Evolutionary conservation across 2,113 vertebrate species (phyloP), one percentile per base, ranked within the genome.

Genomic region (Lates calcarifer): DNA sequence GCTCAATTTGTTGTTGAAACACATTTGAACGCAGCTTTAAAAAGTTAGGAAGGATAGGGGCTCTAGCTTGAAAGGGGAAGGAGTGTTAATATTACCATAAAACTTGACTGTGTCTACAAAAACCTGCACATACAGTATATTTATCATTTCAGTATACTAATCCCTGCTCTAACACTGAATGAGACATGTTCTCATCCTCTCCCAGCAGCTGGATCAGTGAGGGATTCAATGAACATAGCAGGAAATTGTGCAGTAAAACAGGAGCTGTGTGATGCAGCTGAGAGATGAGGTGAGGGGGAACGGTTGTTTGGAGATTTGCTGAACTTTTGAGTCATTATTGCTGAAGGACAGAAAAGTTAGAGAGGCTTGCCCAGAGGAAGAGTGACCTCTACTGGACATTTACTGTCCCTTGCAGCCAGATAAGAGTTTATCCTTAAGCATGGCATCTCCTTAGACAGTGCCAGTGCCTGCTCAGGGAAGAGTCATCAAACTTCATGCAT

Each of bases 321-420:
- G 0, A n/a, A 41, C 3, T 55, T 41, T 3, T 3, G 6, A 26
- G 10, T 49, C 5, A 20, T 26, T 64, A 14, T 3, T 33, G 26
- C 47, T 56, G 24, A 26, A 14, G 18, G 29, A 67, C 28, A 41
- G 31, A 4, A 20, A 3, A 2, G 17, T 33, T 58, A 15, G 24
- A 20, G n/a, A 33, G 53, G 3, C 15, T 65, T 72, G 29, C 2
- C 26, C 29, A 28, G 60, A 74, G 56, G 72, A 79, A 83, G 84
- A 66, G 47, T 18, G 92, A 78, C 87, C 84, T 84, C 92, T 93
- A 41, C 68, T 91, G 92, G 87, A 58, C 63, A 62, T 37, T 51
- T 15, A 10, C 45, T 12, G 29, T 17, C 4, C 8, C 5, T 6
- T 65, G 63, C 53, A 81, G 20, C 14, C 67, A 51, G n/a, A 11